phyloP scores from a whole-genome alignment of 2,113 vertebrate species.

The Tautogolabrus adspersus region DNA sequence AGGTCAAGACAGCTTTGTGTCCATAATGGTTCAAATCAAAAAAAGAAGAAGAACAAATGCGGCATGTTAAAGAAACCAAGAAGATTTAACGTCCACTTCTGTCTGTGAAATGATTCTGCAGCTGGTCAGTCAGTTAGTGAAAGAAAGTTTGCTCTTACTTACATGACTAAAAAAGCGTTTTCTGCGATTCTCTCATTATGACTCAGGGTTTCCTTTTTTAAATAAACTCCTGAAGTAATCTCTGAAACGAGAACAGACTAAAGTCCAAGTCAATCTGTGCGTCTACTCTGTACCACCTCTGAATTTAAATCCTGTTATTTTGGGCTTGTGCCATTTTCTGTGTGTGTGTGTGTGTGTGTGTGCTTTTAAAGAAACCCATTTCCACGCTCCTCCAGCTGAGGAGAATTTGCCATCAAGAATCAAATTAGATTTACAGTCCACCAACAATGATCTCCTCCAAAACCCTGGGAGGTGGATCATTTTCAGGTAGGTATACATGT shows the following conservation, averaged over 20 bases:
- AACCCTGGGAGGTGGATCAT: conserved; percentile 41
- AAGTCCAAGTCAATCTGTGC: conserved; percentile 1
- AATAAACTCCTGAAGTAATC: conserved; percentile 22
- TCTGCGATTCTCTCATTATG: not conserved
- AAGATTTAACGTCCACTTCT: too few relatives aligned
- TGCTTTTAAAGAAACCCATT: conserved; percentile 45
- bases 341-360: not conserved
- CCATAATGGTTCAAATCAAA: not conserved
- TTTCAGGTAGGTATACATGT: not conserved
- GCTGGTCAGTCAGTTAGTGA: too few relatives aligned
- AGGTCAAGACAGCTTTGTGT: conserved; percentile 6
- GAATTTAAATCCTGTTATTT: conserved; percentile 41
- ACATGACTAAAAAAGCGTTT: not conserved
- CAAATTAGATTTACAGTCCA: conserved; percentile 54
- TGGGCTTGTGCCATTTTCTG: not conserved
- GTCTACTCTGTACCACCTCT: not conserved
- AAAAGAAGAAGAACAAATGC: not conserved
- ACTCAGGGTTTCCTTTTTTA: not conserved
- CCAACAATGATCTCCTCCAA: conserved; percentile 19
- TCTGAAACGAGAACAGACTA: conserved; percentile 11
- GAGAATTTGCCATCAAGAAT: conserved; percentile 52
- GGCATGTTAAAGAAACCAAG: too few relatives aligned
- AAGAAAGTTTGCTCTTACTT: too few relatives aligned
- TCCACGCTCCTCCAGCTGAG: conserved; percentile 12
- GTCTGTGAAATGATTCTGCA: too few relatives aligned